Evolutionary conservation across 1,140 invertebrate species (phyloP).

Genomic region (Bombus sibiricus): DNA sequence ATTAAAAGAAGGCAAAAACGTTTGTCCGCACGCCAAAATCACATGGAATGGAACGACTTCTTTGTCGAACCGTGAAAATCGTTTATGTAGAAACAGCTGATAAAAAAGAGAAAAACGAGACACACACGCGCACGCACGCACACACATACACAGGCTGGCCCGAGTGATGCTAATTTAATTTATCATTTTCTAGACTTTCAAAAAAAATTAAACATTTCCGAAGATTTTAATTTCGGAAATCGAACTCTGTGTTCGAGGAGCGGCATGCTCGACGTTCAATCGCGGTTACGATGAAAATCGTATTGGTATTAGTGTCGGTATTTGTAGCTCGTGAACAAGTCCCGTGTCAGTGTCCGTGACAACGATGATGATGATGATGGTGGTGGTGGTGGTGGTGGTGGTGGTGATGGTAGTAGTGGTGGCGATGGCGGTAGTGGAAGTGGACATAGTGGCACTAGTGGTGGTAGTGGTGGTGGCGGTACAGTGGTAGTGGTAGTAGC

Average conservation of each 20-base stretch:
- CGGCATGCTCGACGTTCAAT: neutral
- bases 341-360: slow-evolving; percentile 5
- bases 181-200: neutral
- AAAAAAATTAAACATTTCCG: neutral
- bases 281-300: neutral
- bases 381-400: neutral
- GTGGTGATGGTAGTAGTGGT: neutral
- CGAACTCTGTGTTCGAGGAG: neutral
- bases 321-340: neutral
- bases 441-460: neutral
- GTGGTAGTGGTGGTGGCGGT: neutral
- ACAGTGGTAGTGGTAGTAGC: neutral
- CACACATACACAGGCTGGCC: too few relatives aligned
- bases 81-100: neutral
- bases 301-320: neutral
- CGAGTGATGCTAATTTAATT: neutral
- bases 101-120: neutral
- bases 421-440: neutral
- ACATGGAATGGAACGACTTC: neutral
- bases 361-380: neutral
- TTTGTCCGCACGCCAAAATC: neutral
- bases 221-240: neutral
- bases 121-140: too few relatives aligned
- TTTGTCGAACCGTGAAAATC: neutral
- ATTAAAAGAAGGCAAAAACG: neutral